Conservation (phyloP, 92 coral and sea anemone species). For the Zoanthus solanderi region DNA sequence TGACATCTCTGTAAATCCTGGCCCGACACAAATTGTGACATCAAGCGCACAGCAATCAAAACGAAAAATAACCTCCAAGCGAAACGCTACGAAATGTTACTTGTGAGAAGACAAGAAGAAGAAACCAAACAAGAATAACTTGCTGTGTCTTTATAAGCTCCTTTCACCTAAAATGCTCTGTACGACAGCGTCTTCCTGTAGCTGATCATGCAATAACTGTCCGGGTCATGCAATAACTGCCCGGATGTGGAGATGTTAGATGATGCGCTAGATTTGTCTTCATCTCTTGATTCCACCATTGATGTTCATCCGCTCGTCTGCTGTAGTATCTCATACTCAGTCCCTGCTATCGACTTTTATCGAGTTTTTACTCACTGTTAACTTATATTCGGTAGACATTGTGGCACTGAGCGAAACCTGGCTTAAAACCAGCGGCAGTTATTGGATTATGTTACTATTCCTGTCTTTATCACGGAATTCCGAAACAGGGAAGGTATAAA, state of each 20-base stretch:
- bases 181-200: constrained; percentile 30
- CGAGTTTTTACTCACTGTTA: too few species aligned
- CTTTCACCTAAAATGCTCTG: constrained; percentile 46
- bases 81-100: constrained; percentile 53
- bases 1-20: constrained; percentile 37
- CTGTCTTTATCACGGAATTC: too few species aligned
- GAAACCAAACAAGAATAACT: constrained; percentile 48
- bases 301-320: constrained; percentile 36
- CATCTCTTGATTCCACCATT: constrained; percentile 34
- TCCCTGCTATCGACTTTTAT: too few species aligned
- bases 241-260: constrained; percentile 18
- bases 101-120: constrained; percentile 54
- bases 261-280: constrained; percentile 14
- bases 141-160: constrained; percentile 14
- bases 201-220: constrained; percentile 51
- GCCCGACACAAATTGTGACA: constrained; percentile 41
- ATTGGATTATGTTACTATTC: too few species aligned
- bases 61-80: constrained; percentile 33
- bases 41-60: constrained; percentile 48
- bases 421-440: too few species aligned
- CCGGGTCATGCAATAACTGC: constrained; percentile 22
- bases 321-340: too few species aligned
- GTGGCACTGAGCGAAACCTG: too few species aligned
- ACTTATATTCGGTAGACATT: too few species aligned
- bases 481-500: too few species aligned